A percentile compares a stretch with the other conserved stretches of the same genome.
Evolutionary conservation across 2,113 vertebrate species (phyloP).

Genomic region (Cyanoramphus novaezelandiae): DNA sequence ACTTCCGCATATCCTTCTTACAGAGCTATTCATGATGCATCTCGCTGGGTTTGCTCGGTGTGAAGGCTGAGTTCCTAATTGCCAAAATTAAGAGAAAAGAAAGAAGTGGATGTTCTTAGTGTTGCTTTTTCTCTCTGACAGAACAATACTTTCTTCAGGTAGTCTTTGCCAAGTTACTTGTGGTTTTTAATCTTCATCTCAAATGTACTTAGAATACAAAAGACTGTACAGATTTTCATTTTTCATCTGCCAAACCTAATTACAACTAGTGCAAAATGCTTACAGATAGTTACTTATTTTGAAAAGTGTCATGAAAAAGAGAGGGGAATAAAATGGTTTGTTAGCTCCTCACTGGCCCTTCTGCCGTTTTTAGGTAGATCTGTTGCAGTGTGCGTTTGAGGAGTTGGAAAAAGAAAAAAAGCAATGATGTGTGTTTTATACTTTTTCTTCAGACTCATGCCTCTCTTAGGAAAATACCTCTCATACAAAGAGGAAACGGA

Average conservation of each 20-base stretch:
- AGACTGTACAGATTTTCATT: neutral
- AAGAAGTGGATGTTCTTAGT: neutral
- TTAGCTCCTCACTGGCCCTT: neutral
- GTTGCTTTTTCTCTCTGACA: neutral
- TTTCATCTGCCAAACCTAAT: neutral
- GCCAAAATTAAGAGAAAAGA: neutral
- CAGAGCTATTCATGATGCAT: neutral
- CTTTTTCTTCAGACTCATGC: neutral
- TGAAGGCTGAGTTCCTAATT: neutral
- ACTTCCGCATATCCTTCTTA: neutral
- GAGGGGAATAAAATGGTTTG: neutral
- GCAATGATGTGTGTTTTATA: neutral
- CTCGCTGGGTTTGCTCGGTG: neutral
- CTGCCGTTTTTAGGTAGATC: neutral
- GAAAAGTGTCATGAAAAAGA: neutral
- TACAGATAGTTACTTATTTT: neutral
- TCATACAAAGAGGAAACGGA: neutral
- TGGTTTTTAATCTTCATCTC: neutral
- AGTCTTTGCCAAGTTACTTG: slow-evolving; percentile 3
- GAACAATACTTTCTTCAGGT: neutral
- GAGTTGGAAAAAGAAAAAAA: neutral
- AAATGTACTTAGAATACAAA: neutral
- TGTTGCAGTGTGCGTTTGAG: neutral
- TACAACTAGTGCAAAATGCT: neutral
- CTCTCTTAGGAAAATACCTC: slow-evolving; percentile 20